Percentiles rank a stretch among this genome's conserved stretches.
phyloP scores from a whole-genome alignment of 2,113 vertebrate species.

The Mesembrinibis cayennensis region DNA sequence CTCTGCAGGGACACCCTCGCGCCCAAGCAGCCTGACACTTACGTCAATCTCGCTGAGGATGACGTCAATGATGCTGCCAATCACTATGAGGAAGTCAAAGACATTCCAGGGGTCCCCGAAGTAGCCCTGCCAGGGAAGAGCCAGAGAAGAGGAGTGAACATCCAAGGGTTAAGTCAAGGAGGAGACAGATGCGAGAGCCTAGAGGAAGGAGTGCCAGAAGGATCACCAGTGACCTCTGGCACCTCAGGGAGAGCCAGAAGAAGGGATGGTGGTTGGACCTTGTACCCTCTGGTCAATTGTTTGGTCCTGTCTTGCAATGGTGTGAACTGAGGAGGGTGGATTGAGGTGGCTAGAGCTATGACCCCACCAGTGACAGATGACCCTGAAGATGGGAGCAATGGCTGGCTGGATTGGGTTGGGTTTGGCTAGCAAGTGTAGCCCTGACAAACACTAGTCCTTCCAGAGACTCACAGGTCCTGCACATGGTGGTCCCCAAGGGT shows the following conservation, averaged over 20 bases:
- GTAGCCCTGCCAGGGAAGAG: conserved; percentile 82
- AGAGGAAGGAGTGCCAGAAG: not conserved
- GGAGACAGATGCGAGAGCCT: not conserved
- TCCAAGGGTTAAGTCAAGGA: not conserved
- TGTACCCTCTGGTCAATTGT: not conserved
- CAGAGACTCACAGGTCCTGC: not conserved
- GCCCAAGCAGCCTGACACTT: conserved; percentile 56
- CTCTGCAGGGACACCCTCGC: rapidly evolving
- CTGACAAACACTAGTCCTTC: not conserved
- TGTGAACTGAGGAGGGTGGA: not conserved
- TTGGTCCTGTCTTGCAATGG: not conserved
- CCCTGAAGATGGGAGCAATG: not conserved
- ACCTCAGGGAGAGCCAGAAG: not conserved
- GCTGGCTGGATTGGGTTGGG: not conserved
- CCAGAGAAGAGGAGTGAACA: not conserved
- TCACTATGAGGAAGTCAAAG: conserved; percentile 96
- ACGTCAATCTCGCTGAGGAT: conserved; percentile 97
- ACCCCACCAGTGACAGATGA: not conserved
- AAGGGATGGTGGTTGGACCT: not conserved
- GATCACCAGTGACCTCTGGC: not conserved
- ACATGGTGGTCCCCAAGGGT: no score
- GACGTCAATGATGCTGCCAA: conserved; percentile 95
- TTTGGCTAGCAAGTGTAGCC: not conserved
- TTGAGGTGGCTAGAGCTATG: not conserved
- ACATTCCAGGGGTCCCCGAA: conserved; percentile 99